phyloP scores from a whole-genome alignment of 2,113 vertebrate species.

The Chionomys nivalis region DNA sequence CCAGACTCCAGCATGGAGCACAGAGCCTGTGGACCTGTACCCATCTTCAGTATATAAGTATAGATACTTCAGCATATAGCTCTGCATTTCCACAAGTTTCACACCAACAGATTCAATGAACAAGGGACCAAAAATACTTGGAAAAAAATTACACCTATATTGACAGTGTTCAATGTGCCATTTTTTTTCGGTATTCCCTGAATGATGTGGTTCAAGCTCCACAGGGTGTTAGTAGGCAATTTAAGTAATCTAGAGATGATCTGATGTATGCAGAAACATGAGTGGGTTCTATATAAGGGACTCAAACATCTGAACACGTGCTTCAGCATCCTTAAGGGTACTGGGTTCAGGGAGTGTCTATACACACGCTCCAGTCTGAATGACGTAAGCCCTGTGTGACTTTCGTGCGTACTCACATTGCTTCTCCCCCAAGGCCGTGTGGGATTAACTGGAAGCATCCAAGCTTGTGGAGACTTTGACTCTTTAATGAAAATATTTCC shows the following conservation, averaged over 20 bases:
- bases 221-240: too few relatives aligned
- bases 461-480: not conserved
- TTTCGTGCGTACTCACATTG: not conserved
- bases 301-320: not conserved
- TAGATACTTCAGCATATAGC: not conserved
- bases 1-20: not conserved
- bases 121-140: not conserved
- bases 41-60: not conserved
- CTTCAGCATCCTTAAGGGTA: not conserved
- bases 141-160: not conserved
- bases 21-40: not conserved
- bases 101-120: not conserved
- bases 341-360: not conserved
- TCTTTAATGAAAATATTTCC: not conserved
- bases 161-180: not conserved
- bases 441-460: not conserved
- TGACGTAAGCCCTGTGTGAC: not conserved
- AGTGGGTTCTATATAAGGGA: not conserved
- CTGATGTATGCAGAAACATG: not conserved
- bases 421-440: conserved; percentile 15
- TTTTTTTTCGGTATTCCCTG: not conserved
- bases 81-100: not conserved
- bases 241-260: not conserved
- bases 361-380: not conserved
- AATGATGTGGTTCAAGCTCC: not conserved